phyloP scores from a whole-genome alignment of 2,888 invertebrate species.

The Luperina nickerlii region DNA sequence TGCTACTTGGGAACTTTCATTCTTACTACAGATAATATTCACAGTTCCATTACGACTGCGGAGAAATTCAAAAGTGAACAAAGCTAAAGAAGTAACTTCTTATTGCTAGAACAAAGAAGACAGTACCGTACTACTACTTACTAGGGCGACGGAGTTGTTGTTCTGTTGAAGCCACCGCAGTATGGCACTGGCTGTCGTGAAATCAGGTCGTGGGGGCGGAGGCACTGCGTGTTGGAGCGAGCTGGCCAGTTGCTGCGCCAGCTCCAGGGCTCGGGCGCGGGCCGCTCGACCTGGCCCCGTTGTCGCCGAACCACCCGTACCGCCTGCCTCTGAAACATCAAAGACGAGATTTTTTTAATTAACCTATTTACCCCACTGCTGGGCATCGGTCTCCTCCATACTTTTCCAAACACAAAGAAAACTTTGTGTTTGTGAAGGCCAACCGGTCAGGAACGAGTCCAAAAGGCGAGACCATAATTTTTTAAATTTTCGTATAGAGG shows the following conservation, averaged over 20 bases:
- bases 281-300: conserved; percentile 85
- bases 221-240: conserved; percentile 92
- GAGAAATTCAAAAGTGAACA: conserved; percentile 42
- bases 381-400: background rate
- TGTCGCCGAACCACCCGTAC: conserved; percentile 74
- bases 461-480: background rate
- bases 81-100: conserved; percentile 33
- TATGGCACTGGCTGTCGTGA: conserved; percentile 91
- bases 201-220: conserved; percentile 92
- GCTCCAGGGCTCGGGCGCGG: conserved; percentile 90
- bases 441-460: background rate
- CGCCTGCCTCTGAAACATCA: conserved; percentile 81
- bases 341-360: background rate
- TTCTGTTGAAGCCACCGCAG: conserved; percentile 92
- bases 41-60: conserved; percentile 15
- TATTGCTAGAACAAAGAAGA: conserved; percentile 34
- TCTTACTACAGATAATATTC: conserved; percentile 7
- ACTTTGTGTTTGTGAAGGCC: background rate
- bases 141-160: conserved; percentile 86
- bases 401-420: no score
- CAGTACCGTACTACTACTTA: conserved; percentile 71
- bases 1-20: no score
- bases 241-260: conserved; percentile 91
- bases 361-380: background rate
- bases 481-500: background rate